Base-by-base conservation (phyloP, 1,140 invertebrate species). In the Ips typographus region DNA sequence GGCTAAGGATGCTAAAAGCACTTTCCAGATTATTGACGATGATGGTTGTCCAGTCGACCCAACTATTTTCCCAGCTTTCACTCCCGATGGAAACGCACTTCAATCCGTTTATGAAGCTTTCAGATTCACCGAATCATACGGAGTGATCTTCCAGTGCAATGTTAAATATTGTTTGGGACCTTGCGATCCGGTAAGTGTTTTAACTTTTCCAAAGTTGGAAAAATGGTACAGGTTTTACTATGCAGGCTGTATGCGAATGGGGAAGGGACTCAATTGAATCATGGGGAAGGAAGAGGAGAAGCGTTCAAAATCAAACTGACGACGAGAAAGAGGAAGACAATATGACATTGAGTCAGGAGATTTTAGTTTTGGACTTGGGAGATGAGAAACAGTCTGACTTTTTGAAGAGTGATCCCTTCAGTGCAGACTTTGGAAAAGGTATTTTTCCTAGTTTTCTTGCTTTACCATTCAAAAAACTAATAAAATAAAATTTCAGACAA, bases 141-240 rank as follows among this genome's bases (percentile, higher is more conserved):
- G 95, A 22, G 94, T 97, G 52, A 97, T 97, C 78, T 97, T 97
- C 88, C 95, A 97, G 79, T 97, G 95, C 81, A 97, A 97, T 79
- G 95, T 97, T 68, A 96, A 96, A 79, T 97, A 97, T 81, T 97
- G 95, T 81, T 85, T 97, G 56, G 95, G 95, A 80, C 94, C 93
- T 65, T 97, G 95, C 77, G 93, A 96, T 82, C 92, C 94, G 75
- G 93, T 94, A 85, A 88, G 60, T 22, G 5, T 55, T 36, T 36
- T 2, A 37, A 49, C 6, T 22, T 22, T 49, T 49, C 44, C 6
- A 49, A 6, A 41, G 57, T 61, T 47, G 7, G 40, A 1, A 53
- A 53, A 55, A 8, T 65, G 41, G 22, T 42, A 66, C n/a, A 43
- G 2, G 62, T 75, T 71, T 59, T 68, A 58, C 22, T 49, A 22